Evolutionary conservation across 2,797 vertebrate species (phyloP), one percentile per base, ranked within the genome.

Genomic region (Melanogrammus aeglefinus): DNA sequence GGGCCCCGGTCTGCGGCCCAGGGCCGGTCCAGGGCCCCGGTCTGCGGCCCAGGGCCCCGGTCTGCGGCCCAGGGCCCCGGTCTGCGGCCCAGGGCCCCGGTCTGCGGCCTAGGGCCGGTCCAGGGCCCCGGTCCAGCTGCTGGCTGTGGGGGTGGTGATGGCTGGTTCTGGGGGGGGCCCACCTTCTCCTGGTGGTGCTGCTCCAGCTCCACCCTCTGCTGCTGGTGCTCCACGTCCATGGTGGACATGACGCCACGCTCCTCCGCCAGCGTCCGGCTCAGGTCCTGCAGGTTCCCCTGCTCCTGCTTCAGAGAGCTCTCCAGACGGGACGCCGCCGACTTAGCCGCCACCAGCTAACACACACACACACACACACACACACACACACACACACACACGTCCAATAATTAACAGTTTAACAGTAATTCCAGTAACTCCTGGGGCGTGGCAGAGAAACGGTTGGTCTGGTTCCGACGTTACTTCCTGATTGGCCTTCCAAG

Each of bases 141-240:
- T 21, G 2, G 29, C 69, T 29, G 9, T 13, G 41, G 3, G 41
- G 41, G 10, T 44, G 41, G 41, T 27, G 69, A 9, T 14, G 29
- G 29, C n/a, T 31, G 29, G 69, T 9, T 24, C 8, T 70, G 66
- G 66, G 24, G 5, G 69, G 6, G 12, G 31, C 27, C 36, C 80
- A 98, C 98, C 96, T 97, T 97, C 74, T 97, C 96, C 78, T 99
- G 97, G 76, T 98, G 96, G 0, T 93, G 91, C 80, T 99, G 95
- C 51, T 99, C 96, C 1, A 95, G 82, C 31, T 94, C 92, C 79
- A 98, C 90, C 36, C 96, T 80, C 77, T 94, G 94, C 73, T 95
- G 94, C 87, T 99, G 96, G 76, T 97, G 94, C 75, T 97, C 96
- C 24, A 94, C 89, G 86, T 98, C 96, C 90, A 96, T 87, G 57